Percentiles rank a stretch among this genome's conserved stretches.
Evolutionary conservation across 2,888 invertebrate genomes (phyloP).

Genomic region (Sarcophaga caerulescens): DNA sequence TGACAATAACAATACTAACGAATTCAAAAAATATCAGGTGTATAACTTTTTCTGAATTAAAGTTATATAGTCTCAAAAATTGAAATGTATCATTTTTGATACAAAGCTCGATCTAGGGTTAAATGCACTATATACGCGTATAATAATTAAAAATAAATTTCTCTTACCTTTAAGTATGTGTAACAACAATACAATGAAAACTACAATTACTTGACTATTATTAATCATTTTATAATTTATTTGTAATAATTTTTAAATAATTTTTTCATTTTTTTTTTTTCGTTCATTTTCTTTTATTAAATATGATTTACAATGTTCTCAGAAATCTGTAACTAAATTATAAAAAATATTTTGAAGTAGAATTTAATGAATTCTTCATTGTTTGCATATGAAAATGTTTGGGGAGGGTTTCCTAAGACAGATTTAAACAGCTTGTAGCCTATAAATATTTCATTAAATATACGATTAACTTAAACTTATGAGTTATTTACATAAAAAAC

Average conservation of each 20-base stretch:
- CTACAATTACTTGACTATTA: background rate
- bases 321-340: slow-evolving; percentile 27
- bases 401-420: too few species aligned
- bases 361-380: slow-evolving; percentile 12
- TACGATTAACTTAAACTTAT: slow-evolving; percentile 13
- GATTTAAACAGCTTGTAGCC: background rate
- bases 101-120: too few species aligned
- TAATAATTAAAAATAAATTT: background rate
- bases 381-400: background rate
- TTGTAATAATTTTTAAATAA: background rate
- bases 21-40: too few species aligned
- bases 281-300: background rate
- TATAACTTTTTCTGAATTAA: too few species aligned
- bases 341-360: slow-evolving; percentile 38
- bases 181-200: slow-evolving; percentile 3
- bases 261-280: too few species aligned
- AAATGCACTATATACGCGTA: too few species aligned
- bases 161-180: slow-evolving; percentile 13
- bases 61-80: too few species aligned
- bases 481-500: slow-evolving; percentile 49
- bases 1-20: too few species aligned
- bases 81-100: too few species aligned
- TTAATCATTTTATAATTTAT: slow-evolving; percentile 28
- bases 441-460: background rate
- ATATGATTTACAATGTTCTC: slow-evolving; percentile 45